A percentile compares a stretch with the other conserved stretches of the same genome.
These are phyloP conservation scores for Geodia barretti DNA, from an alignment of 37 sponge, comb jelly and placozoan species.

Conservation along the genomic window DNA sequence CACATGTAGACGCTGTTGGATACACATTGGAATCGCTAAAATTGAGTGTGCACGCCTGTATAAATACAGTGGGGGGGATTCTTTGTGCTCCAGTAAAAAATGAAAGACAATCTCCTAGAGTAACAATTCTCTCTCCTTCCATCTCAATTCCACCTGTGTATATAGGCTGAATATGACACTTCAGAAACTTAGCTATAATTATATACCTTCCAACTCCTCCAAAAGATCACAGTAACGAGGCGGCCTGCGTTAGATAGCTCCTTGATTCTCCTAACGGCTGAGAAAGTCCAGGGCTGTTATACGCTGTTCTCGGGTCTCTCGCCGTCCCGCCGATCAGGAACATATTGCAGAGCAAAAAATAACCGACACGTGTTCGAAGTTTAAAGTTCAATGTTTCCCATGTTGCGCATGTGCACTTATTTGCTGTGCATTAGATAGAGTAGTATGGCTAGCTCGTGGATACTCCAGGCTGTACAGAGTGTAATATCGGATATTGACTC, in stretches of 20 bases:
- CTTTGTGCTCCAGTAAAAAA: neutral
- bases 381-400: no score
- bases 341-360: no score
- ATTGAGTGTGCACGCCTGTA: neutral
- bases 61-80: neutral
- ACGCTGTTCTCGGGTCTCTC: neutral
- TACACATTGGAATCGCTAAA: neutral
- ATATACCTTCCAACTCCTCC: neutral
- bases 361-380: no score
- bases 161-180: neutral
- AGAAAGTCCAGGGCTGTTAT: neutral
- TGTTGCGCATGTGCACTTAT: no score
- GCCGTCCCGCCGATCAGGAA: neutral
- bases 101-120: neutral
- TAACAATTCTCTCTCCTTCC: neutral
- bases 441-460: neutral
- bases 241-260: neutral
- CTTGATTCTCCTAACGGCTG: neutral
- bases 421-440: no score
- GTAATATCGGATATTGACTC: neutral
- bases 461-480: neutral
- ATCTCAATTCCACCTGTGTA: neutral
- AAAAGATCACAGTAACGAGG: neutral
- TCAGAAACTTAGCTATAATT: neutral
- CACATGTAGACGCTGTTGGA: neutral